Conservation (phyloP, 2,113 vertebrate species). For the Diadophis punctatus region DNA sequence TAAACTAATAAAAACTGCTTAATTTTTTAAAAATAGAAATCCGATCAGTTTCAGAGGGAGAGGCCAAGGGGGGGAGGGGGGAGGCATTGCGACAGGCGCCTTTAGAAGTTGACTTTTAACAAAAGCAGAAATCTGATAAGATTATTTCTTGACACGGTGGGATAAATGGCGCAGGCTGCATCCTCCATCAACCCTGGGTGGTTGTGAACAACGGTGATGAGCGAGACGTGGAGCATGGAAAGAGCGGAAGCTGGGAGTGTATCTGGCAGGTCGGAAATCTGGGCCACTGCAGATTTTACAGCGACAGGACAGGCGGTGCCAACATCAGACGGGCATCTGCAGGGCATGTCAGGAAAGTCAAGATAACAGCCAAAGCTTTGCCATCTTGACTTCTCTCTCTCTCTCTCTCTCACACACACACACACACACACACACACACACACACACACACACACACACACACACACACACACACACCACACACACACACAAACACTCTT, state of each 20-base stretch:
- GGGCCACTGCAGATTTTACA: neutral
- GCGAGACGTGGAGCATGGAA: neutral
- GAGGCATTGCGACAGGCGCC: neutral
- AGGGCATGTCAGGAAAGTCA: neutral
- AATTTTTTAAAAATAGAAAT: neutral
- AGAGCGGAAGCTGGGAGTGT: neutral
- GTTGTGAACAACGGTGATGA: neutral
- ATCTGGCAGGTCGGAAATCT: neutral
- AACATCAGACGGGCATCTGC: neutral
- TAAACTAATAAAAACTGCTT: too few species aligned
- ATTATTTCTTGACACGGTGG: neutral
- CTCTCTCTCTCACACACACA: too few species aligned
- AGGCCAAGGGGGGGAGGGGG: neutral
- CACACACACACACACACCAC: too few species aligned
- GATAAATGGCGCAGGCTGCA: neutral
- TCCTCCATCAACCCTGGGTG: neutral
- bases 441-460: too few species aligned
- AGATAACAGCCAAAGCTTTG: neutral
- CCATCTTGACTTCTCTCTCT: neutral
- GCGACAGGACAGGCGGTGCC: neutral
- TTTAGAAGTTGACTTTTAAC: neutral
- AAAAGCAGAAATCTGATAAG: neutral
- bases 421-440: too few species aligned
- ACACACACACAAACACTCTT: too few species aligned
- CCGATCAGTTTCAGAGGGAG: rapidly evolving